Conservation (phyloP, 2,113 vertebrate genomes). For the Aphyosemion australe region DNA sequence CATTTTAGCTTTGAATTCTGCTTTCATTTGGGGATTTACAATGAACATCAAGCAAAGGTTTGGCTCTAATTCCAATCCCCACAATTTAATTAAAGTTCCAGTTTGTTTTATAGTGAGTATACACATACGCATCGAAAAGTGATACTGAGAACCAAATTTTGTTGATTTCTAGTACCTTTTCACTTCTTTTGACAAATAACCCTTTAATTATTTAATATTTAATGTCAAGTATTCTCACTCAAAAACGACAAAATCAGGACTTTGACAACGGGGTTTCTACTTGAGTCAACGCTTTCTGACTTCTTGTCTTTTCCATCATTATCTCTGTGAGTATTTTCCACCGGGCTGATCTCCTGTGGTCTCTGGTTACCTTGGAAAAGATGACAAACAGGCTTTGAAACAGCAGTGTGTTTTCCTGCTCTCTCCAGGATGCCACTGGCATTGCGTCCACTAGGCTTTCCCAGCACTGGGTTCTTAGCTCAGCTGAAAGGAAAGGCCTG, state of each 20-base stretch:
- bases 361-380: conserved; percentile 74
- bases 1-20: not conserved
- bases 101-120: too few species aligned
- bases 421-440: conserved; percentile 67
- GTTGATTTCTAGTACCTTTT: not conserved
- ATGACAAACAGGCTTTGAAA: conserved; percentile 72
- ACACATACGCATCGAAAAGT: too few species aligned
- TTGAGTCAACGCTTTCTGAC: conserved; percentile 46
- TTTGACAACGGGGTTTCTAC: conserved; percentile 59
- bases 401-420: conserved; percentile 72
- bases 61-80: too few species aligned
- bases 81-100: too few species aligned
- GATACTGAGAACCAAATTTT: not conserved
- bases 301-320: conserved; percentile 70
- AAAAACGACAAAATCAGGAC: conserved; percentile 49
- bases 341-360: conserved; percentile 67
- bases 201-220: not conserved
- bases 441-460: conserved; percentile 58
- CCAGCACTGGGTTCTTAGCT: conserved; percentile 58
- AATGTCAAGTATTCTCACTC: conserved; percentile 13
- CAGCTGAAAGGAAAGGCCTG: conserved; percentile 28
- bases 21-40: not conserved
- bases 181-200: conserved; percentile 7
- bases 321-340: conserved; percentile 75
- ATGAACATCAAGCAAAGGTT: not conserved